phyloP scores from a whole-genome alignment of 2,113 vertebrate genomes.

The Circaetus cinerascens region DNA sequence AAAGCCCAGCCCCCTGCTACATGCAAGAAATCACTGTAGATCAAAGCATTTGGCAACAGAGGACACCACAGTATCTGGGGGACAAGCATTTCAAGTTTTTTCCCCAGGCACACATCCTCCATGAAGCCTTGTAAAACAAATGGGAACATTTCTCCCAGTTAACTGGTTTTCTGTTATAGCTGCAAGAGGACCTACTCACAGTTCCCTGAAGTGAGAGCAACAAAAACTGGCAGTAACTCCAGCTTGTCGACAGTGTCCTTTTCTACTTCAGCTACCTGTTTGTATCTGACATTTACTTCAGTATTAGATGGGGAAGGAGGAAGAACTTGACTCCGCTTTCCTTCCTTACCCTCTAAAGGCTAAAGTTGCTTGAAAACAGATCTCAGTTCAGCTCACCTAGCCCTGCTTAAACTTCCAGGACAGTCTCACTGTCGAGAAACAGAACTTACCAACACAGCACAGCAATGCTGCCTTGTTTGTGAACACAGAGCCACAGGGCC shows the following conservation, averaged over 20 bases:
- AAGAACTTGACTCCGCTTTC: background rate
- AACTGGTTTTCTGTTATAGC: background rate
- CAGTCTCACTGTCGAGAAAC: background rate
- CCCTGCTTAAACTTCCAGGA: background rate
- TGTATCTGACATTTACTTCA: rapidly evolving
- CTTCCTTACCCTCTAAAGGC: background rate
- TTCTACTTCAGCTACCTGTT: background rate
- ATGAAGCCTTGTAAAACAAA: background rate
- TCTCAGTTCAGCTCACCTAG: background rate
- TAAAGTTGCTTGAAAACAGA: background rate
- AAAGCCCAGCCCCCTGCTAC: background rate
- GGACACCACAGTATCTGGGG: background rate
- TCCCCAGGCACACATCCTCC: background rate
- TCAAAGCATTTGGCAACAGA: background rate
- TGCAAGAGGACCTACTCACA: background rate
- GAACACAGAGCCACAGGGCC: background rate
- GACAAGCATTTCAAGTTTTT: background rate
- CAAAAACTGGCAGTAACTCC: background rate
- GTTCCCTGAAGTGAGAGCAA: background rate
- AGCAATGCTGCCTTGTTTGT: background rate
- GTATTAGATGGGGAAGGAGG: background rate
- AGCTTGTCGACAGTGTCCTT: rapidly evolving
- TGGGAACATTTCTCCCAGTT: background rate
- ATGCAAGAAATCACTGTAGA: background rate
- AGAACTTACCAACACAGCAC: rapidly evolving